Percentiles rank a stretch among this genome's conserved stretches.
phyloP scores from a whole-genome alignment of 35 echinoderm and acorn worm species.

The Lytechinus pictus region DNA sequence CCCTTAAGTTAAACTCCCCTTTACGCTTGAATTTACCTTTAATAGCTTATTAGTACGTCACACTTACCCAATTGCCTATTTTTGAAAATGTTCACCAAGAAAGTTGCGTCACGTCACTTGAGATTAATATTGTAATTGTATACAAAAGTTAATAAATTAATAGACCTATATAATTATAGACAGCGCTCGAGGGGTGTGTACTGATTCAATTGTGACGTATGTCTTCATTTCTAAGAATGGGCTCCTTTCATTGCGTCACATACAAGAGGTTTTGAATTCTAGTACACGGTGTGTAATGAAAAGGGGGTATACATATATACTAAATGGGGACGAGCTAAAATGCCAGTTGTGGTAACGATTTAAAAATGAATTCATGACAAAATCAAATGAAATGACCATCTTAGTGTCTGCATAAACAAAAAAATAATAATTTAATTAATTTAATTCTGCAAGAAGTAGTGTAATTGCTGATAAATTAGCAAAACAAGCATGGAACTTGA shows the following conservation, averaged over 20 bases:
- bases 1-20: no score
- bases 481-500: no score
- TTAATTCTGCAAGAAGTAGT: no score
- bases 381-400: no score
- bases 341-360: no score
- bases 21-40: no score
- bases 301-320: no score
- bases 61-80: not conserved
- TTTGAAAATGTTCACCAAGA: not conserved
- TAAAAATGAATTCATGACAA: no score
- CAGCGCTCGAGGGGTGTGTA: not conserved
- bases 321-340: no score
- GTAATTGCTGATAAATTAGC: no score
- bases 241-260: not conserved
- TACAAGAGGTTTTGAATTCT: not conserved
- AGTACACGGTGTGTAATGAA: not conserved
- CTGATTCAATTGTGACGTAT: slow-evolving; percentile 2
- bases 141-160: not conserved
- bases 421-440: no score
- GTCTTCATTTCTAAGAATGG: not conserved
- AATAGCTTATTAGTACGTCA: not conserved
- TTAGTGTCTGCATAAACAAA: no score
- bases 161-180: slow-evolving; percentile 20
- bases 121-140: not conserved
- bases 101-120: not conserved